These are phyloP conservation scores for Corythornis vintsioides DNA, from an alignment of 2,113 vertebrate species.

Conservation along the genomic window DNA sequence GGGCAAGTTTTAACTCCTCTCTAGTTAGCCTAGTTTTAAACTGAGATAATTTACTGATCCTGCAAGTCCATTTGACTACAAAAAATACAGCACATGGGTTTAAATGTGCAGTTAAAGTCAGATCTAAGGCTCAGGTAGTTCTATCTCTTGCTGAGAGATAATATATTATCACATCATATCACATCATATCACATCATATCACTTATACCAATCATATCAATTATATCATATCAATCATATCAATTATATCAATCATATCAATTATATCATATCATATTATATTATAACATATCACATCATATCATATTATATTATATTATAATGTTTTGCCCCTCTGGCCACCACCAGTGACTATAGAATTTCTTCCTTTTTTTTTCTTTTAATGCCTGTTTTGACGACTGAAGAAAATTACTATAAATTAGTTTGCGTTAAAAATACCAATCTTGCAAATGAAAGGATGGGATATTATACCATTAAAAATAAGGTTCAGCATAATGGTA, in stretches of 20 bases:
- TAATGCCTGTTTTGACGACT: background rate
- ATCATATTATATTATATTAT: background rate
- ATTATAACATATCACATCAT: too few relatives aligned
- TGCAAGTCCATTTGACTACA: background rate
- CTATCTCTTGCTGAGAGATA: background rate
- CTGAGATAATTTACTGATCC: background rate
- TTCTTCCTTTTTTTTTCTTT: background rate
- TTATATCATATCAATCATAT: too few relatives aligned
- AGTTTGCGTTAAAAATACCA: conserved; percentile 7
- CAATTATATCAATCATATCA: too few relatives aligned
- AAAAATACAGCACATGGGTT: background rate
- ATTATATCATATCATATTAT: too few relatives aligned
- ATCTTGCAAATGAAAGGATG: background rate
- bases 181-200: too few relatives aligned
- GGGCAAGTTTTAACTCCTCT: conserved; percentile 12
- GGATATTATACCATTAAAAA: conserved; percentile 21
- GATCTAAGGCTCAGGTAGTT: background rate
- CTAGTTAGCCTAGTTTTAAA: background rate
- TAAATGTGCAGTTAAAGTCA: background rate
- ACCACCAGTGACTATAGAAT: background rate
- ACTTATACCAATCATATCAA: too few relatives aligned
- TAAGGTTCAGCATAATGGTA: background rate
- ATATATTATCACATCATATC: too few relatives aligned
- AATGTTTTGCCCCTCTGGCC: background rate
- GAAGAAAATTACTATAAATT: background rate